Conservation (phyloP, 2,113 vertebrate genomes). For the Riparia riparia region DNA sequence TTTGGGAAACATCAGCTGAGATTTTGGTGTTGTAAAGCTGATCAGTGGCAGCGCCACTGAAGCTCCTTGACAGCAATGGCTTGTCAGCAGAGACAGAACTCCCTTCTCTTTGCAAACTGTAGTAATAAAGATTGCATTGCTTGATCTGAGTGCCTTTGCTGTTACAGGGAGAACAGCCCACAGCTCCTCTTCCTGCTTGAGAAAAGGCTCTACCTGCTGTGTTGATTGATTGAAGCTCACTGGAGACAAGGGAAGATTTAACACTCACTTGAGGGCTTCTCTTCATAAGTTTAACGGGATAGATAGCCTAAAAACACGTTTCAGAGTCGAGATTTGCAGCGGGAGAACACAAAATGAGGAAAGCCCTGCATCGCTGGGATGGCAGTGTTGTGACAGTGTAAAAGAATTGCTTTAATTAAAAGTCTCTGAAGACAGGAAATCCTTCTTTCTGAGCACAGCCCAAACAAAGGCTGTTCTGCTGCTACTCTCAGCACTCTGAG, state of each 20-base stretch:
- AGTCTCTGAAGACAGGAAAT: neutral
- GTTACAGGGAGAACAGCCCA: neutral
- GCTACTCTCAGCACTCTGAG: fast-evolving
- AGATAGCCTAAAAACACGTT: neutral
- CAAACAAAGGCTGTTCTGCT: neutral
- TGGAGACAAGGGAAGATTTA: conserved; percentile 44
- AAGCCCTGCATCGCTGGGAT: neutral
- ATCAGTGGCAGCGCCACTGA: neutral
- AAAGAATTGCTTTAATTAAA: conserved; percentile 59
- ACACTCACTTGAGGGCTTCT: conserved; percentile 15
- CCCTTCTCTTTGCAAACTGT: neutral
- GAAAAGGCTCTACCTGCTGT: conserved; percentile 43
- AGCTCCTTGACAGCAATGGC: neutral
- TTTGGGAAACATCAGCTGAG: neutral
- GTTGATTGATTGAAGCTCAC: conserved; percentile 43
- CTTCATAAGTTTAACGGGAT: neutral
- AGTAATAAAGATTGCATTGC: conserved; percentile 1
- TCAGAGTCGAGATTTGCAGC: conserved; percentile 14
- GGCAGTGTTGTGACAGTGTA: neutral
- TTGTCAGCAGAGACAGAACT: neutral
- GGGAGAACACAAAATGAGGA: neutral
- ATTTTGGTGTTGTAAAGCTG: neutral
- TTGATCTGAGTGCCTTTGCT: neutral
- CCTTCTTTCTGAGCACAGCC: neutral
- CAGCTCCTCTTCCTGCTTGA: neutral